Conservation (phyloP, 37 sponge, comb jelly and placozoan genomes). For the Amphimedon queenslandica region DNA sequence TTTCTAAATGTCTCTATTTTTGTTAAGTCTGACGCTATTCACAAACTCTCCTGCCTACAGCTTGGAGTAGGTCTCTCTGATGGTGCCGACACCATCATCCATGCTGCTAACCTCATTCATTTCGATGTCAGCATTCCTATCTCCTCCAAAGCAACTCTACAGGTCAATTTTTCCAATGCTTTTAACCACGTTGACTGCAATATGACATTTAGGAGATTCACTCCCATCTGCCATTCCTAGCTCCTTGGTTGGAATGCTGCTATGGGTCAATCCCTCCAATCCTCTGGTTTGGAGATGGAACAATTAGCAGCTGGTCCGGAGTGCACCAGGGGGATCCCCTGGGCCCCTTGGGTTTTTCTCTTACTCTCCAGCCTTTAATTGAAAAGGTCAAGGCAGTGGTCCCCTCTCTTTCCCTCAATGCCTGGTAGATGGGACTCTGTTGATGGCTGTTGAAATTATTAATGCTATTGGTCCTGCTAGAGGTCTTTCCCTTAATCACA, state of each 20-base stretch:
- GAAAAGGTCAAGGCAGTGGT: conserved; percentile 14
- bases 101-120: neutral
- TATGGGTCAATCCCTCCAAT: conserved; percentile 3
- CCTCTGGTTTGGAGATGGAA: neutral
- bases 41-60: conserved; percentile 1
- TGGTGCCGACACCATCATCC: conserved; percentile 15
- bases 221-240: neutral
- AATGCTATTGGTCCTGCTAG: neutral
- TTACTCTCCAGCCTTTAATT: conserved; percentile 8
- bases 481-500: conserved; percentile 5
- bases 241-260: conserved; percentile 9
- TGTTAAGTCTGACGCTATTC: neutral
- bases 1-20: conserved; percentile 1
- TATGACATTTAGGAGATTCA: conserved; percentile 3
- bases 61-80: conserved; percentile 6
- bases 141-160: neutral
- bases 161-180: conserved; percentile 5
- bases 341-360: neutral
- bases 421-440: conserved; percentile 12
- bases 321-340: conserved; percentile 17
- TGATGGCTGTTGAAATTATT: neutral
- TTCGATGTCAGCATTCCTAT: neutral
- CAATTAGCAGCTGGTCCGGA: conserved; percentile 9
- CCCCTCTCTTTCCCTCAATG: conserved; percentile 12
- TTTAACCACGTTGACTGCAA: conserved; percentile 2